These are phyloP conservation scores for Drosophila pseudoobscura DNA, from an alignment of 1,140 invertebrate species.

Conservation along the genomic window DNA sequence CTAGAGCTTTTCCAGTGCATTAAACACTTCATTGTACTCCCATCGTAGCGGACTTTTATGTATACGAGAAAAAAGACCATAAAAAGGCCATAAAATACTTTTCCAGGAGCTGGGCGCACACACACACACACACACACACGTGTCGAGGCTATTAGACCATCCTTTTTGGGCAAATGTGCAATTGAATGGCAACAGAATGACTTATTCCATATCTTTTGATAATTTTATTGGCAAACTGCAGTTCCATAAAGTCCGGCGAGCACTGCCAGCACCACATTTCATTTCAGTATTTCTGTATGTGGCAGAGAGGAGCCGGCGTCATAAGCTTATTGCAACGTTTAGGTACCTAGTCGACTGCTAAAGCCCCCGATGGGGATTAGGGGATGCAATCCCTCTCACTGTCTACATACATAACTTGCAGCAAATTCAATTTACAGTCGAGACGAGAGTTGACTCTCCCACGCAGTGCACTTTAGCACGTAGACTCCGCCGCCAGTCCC, in stretches of 20 bases:
- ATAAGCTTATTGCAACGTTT: slow-evolving; percentile 54
- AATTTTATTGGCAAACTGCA: no score
- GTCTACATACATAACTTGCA: slow-evolving; percentile 32
- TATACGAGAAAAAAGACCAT: slow-evolving; percentile 3
- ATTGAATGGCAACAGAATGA: slow-evolving; percentile 34
- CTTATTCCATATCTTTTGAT: neutral
- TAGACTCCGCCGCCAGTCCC: slow-evolving; percentile 16
- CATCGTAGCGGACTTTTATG: neutral
- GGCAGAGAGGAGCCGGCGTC: neutral
- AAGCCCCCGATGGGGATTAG: neutral
- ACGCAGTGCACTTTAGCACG: slow-evolving; percentile 69
- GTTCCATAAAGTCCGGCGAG: no score
- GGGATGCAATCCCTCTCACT: no score
- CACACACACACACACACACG: slow-evolving; percentile 8
- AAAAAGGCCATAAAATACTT: slow-evolving; percentile 27
- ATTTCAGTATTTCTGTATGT: no score
- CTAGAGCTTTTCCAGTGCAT: slow-evolving; percentile 2
- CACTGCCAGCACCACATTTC: no score
- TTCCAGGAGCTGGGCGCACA: neutral
- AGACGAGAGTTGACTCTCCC: slow-evolving; percentile 38
- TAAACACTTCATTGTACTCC: neutral
- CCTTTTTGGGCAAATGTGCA: slow-evolving; percentile 24
- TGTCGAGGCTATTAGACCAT: slow-evolving; percentile 23
- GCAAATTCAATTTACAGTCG: slow-evolving; percentile 66
- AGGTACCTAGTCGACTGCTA: slow-evolving; percentile 5